Percentiles rank a stretch among this genome's conserved stretches.
Evolutionary conservation across 2,113 vertebrate species (phyloP).

Genomic region (Oncorhynchus nerka): DNA sequence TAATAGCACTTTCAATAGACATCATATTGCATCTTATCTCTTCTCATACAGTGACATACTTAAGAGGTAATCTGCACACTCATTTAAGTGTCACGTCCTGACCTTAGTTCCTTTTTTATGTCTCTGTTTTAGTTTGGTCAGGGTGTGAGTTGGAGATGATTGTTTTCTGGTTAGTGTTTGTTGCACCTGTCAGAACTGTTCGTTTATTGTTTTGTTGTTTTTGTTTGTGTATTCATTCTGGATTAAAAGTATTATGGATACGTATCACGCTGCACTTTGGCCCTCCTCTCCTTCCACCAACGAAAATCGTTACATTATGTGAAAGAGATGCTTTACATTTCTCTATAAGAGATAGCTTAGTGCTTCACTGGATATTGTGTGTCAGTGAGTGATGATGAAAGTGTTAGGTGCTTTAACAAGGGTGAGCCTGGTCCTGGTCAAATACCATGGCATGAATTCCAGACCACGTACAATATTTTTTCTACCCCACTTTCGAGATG

Average conservation of each 20-base stretch:
- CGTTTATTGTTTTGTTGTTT: too few species aligned
- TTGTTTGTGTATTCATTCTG: too few species aligned
- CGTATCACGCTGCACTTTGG: too few species aligned
- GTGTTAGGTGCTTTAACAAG: neutral
- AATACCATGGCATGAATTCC: neutral
- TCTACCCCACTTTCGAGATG: constrained; percentile 24
- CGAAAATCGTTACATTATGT: neutral
- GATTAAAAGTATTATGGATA: too few species aligned
- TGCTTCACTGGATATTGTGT: neutral
- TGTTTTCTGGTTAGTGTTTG: too few species aligned
- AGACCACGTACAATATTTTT: neutral
- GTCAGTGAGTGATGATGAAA: neutral
- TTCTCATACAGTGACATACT: constrained; percentile 5
- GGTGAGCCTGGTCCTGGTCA: neutral
- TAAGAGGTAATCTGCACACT: neutral
- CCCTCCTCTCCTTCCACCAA: too few species aligned
- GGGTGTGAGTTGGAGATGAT: too few species aligned
- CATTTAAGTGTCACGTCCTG: neutral
- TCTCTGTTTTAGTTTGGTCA: too few species aligned
- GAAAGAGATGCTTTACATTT: neutral
- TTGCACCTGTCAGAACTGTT: too few species aligned
- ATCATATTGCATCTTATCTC: neutral
- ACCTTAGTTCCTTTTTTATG: too few species aligned
- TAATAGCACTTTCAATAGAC: neutral
- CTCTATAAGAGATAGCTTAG: neutral